Base-by-base conservation (phyloP, 2,888 invertebrate genomes). In the Dolichopus griseipennis region DNA sequence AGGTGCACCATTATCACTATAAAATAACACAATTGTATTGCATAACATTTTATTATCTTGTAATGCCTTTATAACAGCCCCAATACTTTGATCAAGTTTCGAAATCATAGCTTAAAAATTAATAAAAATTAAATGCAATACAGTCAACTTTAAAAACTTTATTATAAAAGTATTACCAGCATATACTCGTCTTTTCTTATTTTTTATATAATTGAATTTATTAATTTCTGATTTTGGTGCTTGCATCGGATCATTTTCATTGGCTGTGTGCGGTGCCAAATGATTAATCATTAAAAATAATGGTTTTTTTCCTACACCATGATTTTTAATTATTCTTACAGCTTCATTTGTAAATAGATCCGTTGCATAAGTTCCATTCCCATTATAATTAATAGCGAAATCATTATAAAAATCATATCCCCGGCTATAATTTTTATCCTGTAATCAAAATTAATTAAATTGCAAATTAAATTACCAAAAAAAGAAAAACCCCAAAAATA, bases 1-100 rank as follows among this genome's bases (percentile, higher is more conserved):
- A 67, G 92, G 91, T 0, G 90, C 93, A 3, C 95, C 94, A 78
- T 96, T 96, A 79, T 96, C 97, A 10, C 93, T 90, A 74, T 91
- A 87, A 76, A 96, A 95, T 4, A 93, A 79, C 66, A 97, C 85
- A 61, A 97, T 86, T 0, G 93, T 91, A 77, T 96, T 90, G 66
- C 93, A 83, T 70, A 95, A 83, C 82, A 95, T 89, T 7, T 84
- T 85, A 69, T 85, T 87, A 0, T 85, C 79, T 65, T 85, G 82
- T 65, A 97, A 81, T 9, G 90, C 87, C 63, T 85, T 77, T 6
- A 94, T 84, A 3, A 96, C 86, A 66, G 86, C 84, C 0, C 93
- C 95, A 1, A 97, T 87, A 61, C 94, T 91, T 68, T 90, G 87
- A 76, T 97, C 97, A 74, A 97, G 83, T 73, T 90, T 90, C 63